phyloP scores from a whole-genome alignment of 2,888 invertebrate genomes.

The Dicycla oo region DNA sequence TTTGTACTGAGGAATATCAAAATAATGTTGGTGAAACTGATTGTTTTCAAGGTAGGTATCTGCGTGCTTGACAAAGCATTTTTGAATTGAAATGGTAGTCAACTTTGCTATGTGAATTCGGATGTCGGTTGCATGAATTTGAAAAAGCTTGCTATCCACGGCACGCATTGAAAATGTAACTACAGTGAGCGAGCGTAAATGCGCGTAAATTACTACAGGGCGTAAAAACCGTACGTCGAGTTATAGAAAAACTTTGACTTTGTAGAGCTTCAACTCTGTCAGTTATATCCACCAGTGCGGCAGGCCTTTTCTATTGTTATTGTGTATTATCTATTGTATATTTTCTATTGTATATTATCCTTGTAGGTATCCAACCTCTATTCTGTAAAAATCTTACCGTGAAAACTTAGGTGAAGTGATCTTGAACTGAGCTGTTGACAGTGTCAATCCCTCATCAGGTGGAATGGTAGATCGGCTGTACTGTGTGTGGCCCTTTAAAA shows the following conservation, averaged over 20 bases:
- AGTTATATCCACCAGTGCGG: no score
- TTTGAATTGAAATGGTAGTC: neutral
- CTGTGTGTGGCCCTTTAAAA: no score
- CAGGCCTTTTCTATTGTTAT: neutral
- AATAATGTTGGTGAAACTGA: neutral
- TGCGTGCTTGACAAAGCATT: conserved; percentile 9
- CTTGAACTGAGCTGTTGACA: neutral
- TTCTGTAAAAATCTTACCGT: neutral
- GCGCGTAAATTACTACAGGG: no score
- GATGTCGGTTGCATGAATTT: neutral
- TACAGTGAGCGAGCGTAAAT: neutral
- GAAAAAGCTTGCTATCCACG: no score
- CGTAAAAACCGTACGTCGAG: neutral
- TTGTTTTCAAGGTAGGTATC: neutral
- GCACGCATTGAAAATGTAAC: neutral
- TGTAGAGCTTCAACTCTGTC: neutral
- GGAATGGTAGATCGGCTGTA: neutral
- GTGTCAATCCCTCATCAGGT: neutral
- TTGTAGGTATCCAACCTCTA: no score
- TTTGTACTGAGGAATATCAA: no score
- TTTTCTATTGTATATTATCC: no score
- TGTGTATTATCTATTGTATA: no score
- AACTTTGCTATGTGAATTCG: conserved; percentile 1
- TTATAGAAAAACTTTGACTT: neutral
- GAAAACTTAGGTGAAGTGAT: neutral